Percentiles rank a stretch among this genome's conserved stretches.
These are phyloP conservation scores for Sarcophaga rosellei DNA, from an alignment of 2,888 invertebrate genomes.

Conservation along the genomic window DNA sequence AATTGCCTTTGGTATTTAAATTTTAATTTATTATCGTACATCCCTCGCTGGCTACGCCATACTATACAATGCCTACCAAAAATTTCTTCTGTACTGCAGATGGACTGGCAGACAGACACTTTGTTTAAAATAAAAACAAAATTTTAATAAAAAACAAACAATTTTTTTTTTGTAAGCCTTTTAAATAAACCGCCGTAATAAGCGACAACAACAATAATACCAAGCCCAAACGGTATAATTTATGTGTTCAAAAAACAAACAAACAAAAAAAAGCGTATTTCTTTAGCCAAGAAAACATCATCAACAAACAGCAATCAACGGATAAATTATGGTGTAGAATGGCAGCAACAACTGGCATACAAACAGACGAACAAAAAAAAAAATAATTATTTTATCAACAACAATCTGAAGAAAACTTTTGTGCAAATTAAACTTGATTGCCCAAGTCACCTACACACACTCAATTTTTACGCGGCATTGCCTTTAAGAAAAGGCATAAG, in stretches of 20 bases:
- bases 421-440: constrained; percentile 61
- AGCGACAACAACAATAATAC: background rate
- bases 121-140: background rate
- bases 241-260: background rate
- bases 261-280: background rate
- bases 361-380: background rate
- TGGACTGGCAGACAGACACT: background rate
- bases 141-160: constrained; percentile 35
- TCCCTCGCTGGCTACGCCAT: no score
- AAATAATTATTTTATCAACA: background rate
- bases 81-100: background rate
- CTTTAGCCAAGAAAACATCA: constrained; percentile 43
- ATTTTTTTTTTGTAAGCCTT: constrained; percentile 24
- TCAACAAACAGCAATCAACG: constrained; percentile 51
- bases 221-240: background rate
- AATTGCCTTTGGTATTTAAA: constrained; percentile 10
- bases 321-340: constrained; percentile 43
- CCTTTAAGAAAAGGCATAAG: background rate
- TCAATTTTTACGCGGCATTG: background rate
- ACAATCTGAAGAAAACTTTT: constrained; percentile 36
- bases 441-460: background rate
- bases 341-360: background rate
- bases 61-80: background rate
- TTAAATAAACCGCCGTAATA: background rate
- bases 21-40: constrained; percentile 50